phyloP scores from a whole-genome alignment of 2,113 vertebrate genomes.

The Falco punctatus region DNA sequence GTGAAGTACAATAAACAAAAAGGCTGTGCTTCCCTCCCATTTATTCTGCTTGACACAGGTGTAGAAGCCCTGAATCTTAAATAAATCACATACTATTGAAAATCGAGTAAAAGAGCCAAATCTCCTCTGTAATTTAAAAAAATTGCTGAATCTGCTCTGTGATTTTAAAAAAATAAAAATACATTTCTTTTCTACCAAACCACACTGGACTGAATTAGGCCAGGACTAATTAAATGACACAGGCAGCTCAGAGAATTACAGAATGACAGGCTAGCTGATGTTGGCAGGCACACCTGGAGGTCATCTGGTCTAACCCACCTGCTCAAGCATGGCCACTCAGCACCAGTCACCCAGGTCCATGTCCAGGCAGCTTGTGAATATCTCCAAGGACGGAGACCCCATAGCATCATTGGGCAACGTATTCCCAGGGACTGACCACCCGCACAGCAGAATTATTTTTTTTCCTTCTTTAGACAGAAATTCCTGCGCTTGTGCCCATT shows the following conservation, averaged over 20 bases:
- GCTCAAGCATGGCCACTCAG: not conserved
- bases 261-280: not conserved
- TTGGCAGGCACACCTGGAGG: not conserved
- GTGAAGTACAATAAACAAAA: not conserved
- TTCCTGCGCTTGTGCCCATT: not conserved
- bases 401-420: not conserved
- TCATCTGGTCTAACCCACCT: not conserved
- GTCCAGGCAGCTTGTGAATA: not conserved
- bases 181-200: not conserved
- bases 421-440: not conserved
- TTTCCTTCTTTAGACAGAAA: not conserved
- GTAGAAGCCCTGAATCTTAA: not conserved
- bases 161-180: not conserved
- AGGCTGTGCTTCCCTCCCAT: not conserved
- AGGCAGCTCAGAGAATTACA: not conserved
- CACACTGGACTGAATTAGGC: not conserved
- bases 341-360: not conserved
- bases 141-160: not conserved
- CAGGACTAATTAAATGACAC: not conserved
- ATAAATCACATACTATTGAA: not conserved
- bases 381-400: not conserved
- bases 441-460: not conserved
- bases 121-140: not conserved
- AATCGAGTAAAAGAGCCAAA: not conserved
- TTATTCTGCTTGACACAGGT: constrained; percentile 7